A percentile compares a stretch with the other conserved stretches of the same genome.
Conservation (phyloP, 2,888 invertebrate genomes). For the Dolomedes plantarius region DNA sequence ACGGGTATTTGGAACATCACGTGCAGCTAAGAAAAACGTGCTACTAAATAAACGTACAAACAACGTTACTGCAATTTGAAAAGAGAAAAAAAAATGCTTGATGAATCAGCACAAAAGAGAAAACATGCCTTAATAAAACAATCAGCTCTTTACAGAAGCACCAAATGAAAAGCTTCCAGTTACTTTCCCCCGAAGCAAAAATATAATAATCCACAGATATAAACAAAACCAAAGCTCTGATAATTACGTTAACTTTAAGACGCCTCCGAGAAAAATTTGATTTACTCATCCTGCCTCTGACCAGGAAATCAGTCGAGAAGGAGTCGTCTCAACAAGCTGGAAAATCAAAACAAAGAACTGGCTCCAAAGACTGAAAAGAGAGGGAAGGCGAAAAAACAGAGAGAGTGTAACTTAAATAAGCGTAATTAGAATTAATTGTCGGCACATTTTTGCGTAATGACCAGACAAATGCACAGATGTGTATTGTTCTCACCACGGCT, state of each 20-base stretch:
- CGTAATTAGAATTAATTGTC: slow-evolving; percentile 68
- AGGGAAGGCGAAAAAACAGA: too few species aligned
- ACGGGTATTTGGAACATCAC: too few species aligned
- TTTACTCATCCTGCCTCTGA: not conserved
- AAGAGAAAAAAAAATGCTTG: too few species aligned
- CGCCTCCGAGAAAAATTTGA: not conserved
- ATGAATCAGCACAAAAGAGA: too few species aligned
- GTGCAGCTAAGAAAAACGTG: too few species aligned
- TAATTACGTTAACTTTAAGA: slow-evolving; percentile 10
- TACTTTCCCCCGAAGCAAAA: not conserved
- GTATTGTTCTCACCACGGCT: slow-evolving; percentile 35
- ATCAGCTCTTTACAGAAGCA: too few species aligned
- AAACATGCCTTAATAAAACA: too few species aligned
- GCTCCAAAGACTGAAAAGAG: slow-evolving; percentile 13
- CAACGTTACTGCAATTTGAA: too few species aligned
- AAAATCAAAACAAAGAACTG: slow-evolving; percentile 23
- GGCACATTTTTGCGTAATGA: slow-evolving; percentile 36
- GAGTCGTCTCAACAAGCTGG: slow-evolving; percentile 47
- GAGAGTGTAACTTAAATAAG: slow-evolving; percentile 52
- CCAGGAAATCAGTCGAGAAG: not conserved
- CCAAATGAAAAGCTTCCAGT: too few species aligned
- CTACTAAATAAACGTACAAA: too few species aligned
- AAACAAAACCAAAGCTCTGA: not conserved
- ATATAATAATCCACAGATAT: not conserved
- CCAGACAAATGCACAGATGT: slow-evolving; percentile 46